These are phyloP conservation scores for Anagrus nilaparvatae DNA, from an alignment of 1,140 invertebrate genomes.

Conservation along the genomic window DNA sequence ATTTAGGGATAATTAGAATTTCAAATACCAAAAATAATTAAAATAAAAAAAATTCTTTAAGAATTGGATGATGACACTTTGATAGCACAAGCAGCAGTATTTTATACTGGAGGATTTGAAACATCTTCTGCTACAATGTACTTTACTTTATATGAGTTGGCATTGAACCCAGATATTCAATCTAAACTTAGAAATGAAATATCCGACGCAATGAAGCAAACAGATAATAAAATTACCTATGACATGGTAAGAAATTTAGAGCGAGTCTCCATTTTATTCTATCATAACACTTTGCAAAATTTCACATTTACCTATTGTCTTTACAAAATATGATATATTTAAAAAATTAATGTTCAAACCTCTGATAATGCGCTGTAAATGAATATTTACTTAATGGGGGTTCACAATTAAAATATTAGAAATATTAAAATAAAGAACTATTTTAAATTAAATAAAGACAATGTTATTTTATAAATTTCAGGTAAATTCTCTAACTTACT, in stretches of 20 bases:
- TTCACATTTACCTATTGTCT: too few species aligned
- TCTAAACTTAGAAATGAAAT: slow-evolving; percentile 38
- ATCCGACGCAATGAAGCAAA: slow-evolving; percentile 1
- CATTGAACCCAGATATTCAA: slow-evolving; percentile 37
- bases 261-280: slow-evolving; percentile 51
- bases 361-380: too few species aligned
- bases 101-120: slow-evolving; percentile 57
- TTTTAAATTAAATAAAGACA: not conserved
- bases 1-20: too few species aligned
- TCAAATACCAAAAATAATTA: not conserved
- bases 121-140: slow-evolving; percentile 21
- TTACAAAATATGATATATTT: slow-evolving; percentile 40
- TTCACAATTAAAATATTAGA: not conserved
- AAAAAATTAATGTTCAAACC: slow-evolving; percentile 19
- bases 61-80: slow-evolving; percentile 50
- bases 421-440: not conserved
- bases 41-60: slow-evolving; percentile 19
- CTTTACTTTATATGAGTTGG: slow-evolving; percentile 35
- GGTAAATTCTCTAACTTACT: slow-evolving; percentile 15
- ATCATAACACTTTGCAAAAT: too few species aligned
- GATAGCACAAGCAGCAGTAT: slow-evolving; percentile 49
- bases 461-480: slow-evolving; percentile 1
- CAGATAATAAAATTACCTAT: slow-evolving; percentile 5
- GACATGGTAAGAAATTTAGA: slow-evolving; percentile 13
- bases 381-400: too few species aligned